Evolutionary conservation across 2,113 vertebrate species (phyloP), one percentile per base, ranked within the genome.

Genomic region (Tylochromis polylepis): DNA sequence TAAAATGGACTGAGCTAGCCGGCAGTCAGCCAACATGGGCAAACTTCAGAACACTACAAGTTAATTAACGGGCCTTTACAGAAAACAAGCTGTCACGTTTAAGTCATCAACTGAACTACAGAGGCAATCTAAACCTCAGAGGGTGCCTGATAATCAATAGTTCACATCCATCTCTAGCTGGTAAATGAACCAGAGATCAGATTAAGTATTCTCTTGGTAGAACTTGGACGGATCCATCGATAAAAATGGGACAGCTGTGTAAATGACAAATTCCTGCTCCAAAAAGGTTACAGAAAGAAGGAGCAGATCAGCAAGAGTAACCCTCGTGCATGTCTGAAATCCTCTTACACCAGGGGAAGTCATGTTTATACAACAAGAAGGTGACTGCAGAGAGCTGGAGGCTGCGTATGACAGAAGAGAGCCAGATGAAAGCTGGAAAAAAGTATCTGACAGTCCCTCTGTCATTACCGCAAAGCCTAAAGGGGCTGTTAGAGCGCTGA

Each of bases 331-430:
- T 83, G 49, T 10, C 51, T 79, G 8, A 81, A 88, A 29, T 60
- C 90, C 62, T 59, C 67, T 22, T 67, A 46, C 77, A 85, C 67
- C 11, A 36, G 29, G 12, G 6, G 27, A 80, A 79, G 72, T 72
- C 31, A 49, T 88, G 77, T 91, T 83, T 57, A 87, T 55, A 82
- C 87, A 89, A 58, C 36, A 84, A 65, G 55, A 86, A 80, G 83
- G 18, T 79, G 89, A 81, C 49, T 22, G 57, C 82, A 88, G 31
- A 36, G 79, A 72, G 79, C 57, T 46, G 22, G n/a, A 83, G 67
- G 59, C 4, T 67, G 46, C 4, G 4, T 38, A 20, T 31, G 3
- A 20, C 14, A 58, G 56, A 65, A 22, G 29, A 53, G 24, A 75
- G 60, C 12, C 16, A 41, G 31, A 81, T 16, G 36, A 87, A 67